A percentile compares a stretch with the other conserved stretches of the same genome.
phyloP scores from a whole-genome alignment of 2,888 invertebrate genomes.

The Dasypolia templi region DNA sequence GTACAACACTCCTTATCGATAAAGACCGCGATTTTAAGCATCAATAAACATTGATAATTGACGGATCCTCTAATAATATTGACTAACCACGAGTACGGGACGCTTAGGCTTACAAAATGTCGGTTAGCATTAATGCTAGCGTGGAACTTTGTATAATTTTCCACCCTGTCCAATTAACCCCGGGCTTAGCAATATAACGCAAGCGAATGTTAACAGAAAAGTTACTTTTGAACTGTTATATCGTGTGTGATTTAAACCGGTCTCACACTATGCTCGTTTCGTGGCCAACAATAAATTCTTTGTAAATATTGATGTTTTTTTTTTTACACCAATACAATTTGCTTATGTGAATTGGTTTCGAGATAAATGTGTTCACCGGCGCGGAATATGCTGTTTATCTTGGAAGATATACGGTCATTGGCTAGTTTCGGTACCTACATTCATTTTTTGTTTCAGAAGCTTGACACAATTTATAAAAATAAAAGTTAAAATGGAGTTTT shows the following conservation, averaged over 20 bases:
- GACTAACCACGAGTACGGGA: constrained; percentile 77
- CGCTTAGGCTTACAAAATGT: constrained; percentile 71
- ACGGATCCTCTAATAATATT: constrained; percentile 88
- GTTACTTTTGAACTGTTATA: constrained; percentile 75
- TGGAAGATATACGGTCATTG: constrained; percentile 27
- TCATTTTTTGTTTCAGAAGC: constrained; percentile 4
- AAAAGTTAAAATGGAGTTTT: not conserved
- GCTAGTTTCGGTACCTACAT: constrained; percentile 19
- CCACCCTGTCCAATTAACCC: constrained; percentile 74
- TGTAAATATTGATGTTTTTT: constrained; percentile 32
- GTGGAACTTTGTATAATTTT: constrained; percentile 81
- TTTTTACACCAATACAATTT: constrained; percentile 50
- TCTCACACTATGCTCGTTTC: constrained; percentile 29
- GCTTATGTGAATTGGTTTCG: constrained; percentile 50
- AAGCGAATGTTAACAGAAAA: constrained; percentile 66
- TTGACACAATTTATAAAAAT: not conserved
- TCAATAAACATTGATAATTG: constrained; percentile 88
- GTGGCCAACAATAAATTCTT: constrained; percentile 36
- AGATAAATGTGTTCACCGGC: constrained; percentile 69
- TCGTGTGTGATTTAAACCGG: constrained; percentile 75
- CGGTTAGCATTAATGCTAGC: constrained; percentile 75
- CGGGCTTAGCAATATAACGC: constrained; percentile 68
- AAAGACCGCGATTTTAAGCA: constrained; percentile 82
- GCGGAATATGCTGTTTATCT: constrained; percentile 43
- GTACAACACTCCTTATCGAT: constrained; percentile 70